Conservation (phyloP, 2,888 invertebrate species). For the Spicauda simplicius region DNA sequence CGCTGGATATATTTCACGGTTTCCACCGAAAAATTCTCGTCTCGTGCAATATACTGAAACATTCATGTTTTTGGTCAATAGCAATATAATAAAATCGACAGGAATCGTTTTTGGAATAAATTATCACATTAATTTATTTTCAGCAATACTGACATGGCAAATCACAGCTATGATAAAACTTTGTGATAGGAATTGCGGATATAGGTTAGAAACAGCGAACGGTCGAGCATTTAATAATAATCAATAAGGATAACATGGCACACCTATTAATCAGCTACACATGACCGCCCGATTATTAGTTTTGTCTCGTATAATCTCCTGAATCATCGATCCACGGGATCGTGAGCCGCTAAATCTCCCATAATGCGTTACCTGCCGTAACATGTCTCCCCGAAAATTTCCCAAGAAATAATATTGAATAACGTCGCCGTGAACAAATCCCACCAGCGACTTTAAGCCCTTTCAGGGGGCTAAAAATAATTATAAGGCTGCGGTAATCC, state of each 20-base stretch:
- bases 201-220: not conserved
- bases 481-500: slow-evolving; percentile 62
- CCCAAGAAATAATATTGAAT: slow-evolving; percentile 80
- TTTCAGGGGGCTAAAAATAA: slow-evolving; percentile 72
- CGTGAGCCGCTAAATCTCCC: slow-evolving; percentile 48
- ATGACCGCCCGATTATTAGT: slow-evolving; percentile 37
- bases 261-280: slow-evolving; percentile 28
- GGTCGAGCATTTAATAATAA: slow-evolving; percentile 1
- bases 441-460: slow-evolving; percentile 76
- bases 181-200: not conserved
- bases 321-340: slow-evolving; percentile 51
- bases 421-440: slow-evolving; percentile 74
- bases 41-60: not conserved
- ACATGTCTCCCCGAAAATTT: slow-evolving; percentile 37
- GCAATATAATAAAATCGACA: slow-evolving; percentile 5
- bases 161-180: not conserved
- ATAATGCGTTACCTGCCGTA: slow-evolving; percentile 56
- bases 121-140: not conserved
- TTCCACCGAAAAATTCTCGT: not conserved
- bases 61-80: not conserved
- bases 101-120: not conserved
- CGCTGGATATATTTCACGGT: slow-evolving; percentile 46
- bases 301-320: slow-evolving; percentile 47
- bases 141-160: not conserved
- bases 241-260: slow-evolving; percentile 22